These are phyloP conservation scores for Propithecus deckenii DNA, from an alignment of 2,797 vertebrate species.

Conservation along the genomic window DNA sequence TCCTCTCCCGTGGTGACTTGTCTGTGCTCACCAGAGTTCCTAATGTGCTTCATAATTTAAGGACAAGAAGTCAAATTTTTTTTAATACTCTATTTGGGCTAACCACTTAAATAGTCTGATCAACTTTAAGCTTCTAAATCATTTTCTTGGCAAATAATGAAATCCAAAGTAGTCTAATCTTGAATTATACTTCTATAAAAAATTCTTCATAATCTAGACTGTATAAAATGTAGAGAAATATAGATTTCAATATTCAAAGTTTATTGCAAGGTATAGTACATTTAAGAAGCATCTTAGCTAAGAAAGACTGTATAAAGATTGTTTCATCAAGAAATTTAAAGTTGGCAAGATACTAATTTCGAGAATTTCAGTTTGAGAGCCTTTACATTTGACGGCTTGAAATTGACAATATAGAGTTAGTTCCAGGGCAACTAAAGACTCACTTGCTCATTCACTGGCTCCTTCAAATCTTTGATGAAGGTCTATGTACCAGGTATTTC, in stretches of 20 bases:
- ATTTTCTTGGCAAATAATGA: neutral
- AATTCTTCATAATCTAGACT: neutral
- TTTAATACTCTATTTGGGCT: neutral
- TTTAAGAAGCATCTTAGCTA: neutral
- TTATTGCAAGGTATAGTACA: neutral
- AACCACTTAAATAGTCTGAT: neutral
- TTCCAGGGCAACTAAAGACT: neutral
- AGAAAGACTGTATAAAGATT: neutral
- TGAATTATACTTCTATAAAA: neutral
- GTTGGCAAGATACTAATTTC: neutral
- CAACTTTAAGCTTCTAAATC: neutral
- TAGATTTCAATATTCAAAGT: neutral
- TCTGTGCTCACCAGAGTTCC: neutral
- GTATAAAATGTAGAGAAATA: neutral
- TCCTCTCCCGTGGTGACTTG: neutral
- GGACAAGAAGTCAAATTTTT: neutral
- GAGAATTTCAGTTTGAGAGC: neutral
- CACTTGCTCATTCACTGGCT: neutral
- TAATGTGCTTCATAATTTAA: neutral
- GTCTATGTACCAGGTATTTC: neutral
- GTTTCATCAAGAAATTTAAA: neutral
- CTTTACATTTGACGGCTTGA: neutral
- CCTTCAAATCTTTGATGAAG: neutral
- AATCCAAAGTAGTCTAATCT: neutral
- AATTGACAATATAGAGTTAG: neutral